These are phyloP conservation scores for Kryptopterus vitreolus DNA, from an alignment of 2,797 vertebrate species.

Conservation along the genomic window DNA sequence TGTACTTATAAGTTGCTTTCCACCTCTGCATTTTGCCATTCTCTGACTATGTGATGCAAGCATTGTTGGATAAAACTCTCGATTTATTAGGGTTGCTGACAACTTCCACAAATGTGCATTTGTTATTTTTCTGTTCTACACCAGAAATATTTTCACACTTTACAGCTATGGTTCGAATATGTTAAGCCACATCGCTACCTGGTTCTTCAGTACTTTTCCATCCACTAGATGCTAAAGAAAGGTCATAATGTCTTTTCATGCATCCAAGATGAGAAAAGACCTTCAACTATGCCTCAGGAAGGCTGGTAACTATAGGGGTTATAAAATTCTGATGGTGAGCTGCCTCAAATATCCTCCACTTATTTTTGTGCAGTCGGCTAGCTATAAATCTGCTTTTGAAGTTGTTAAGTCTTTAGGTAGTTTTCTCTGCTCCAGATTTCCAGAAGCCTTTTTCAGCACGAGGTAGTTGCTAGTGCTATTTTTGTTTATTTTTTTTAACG, in stretches of 20 bases:
- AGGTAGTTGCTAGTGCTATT: neutral
- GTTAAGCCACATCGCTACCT: neutral
- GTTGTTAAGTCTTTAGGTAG: neutral
- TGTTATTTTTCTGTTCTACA: neutral
- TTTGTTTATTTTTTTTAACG: too few relatives aligned
- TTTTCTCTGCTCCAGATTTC: constrained; percentile 2
- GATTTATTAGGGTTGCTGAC: too few relatives aligned
- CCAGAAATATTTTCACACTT: neutral
- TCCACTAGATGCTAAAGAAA: neutral
- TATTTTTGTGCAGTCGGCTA: neutral
- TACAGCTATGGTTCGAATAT: neutral
- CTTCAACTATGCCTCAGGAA: neutral
- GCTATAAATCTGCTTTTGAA: neutral
- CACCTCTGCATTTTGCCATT: neutral
- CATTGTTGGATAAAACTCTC: neutral
- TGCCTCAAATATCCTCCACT: neutral
- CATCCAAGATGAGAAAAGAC: neutral
- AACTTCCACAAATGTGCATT: neutral
- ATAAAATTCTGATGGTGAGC: neutral
- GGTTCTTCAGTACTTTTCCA: neutral
- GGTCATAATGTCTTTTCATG: neutral
- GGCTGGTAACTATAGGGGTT: neutral
- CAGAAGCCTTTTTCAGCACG: constrained; percentile 6
- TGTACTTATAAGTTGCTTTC: too few relatives aligned
- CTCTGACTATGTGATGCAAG: neutral